Evolutionary conservation across 2,888 invertebrate species (phyloP).

Genomic region (Holacanthella duospinosa): DNA sequence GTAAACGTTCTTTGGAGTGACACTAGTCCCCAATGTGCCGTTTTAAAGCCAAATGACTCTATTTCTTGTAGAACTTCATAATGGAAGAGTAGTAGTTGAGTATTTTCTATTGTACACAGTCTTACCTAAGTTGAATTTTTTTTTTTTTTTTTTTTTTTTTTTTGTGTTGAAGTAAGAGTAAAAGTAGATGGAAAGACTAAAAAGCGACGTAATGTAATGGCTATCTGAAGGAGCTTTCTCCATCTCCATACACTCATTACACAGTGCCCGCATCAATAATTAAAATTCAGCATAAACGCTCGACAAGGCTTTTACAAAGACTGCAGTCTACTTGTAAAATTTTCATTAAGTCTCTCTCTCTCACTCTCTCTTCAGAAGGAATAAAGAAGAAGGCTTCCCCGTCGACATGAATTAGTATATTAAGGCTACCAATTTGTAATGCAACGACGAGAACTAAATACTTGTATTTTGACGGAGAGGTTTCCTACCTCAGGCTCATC

Average conservation of each 20-base stretch:
- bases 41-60: constrained; percentile 27
- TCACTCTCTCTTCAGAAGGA: constrained; percentile 12
- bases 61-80: background rate
- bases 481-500: constrained; percentile 3
- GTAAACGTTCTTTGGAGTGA: constrained; percentile 16
- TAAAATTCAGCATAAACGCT: constrained; percentile 17
- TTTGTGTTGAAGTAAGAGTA: background rate
- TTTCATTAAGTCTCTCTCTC: constrained; percentile 17
- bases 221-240: background rate
- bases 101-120: background rate
- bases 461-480: background rate
- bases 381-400: background rate
- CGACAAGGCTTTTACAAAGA: background rate
- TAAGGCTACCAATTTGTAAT: background rate
- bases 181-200: background rate
- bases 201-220: background rate
- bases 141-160: no score
- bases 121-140: no score
- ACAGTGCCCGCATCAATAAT: constrained; percentile 16
- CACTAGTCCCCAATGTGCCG: constrained; percentile 21
- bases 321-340: constrained; percentile 8
- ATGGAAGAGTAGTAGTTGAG: background rate
- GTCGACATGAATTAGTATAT: constrained; percentile 12
- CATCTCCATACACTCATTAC: constrained; percentile 15
- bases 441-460: background rate